phyloP scores from a whole-genome alignment of 2,113 vertebrate genomes.

The Setophaga kirtlandii region DNA sequence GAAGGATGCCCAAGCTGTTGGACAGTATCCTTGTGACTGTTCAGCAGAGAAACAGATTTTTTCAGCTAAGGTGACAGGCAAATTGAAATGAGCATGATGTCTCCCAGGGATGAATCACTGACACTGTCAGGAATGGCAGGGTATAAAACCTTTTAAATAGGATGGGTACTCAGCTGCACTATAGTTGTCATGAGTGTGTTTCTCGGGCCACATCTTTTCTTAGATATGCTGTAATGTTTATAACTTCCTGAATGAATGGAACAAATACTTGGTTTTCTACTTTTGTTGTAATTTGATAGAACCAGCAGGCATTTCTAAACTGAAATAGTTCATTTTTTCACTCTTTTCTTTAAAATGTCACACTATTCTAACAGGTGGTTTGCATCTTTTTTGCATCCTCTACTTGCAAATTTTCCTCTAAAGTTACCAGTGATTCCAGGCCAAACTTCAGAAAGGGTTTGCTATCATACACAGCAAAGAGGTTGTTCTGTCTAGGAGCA shows the following conservation, averaged over 20 bases:
- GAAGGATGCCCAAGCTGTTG: neutral
- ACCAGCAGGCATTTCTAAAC: neutral
- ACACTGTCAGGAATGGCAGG: neutral
- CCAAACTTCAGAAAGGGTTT: neutral
- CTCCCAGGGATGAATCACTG: neutral
- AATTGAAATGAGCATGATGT: neutral
- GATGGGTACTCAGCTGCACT: neutral
- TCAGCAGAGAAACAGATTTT: neutral
- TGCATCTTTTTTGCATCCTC: neutral
- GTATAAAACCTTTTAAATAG: neutral
- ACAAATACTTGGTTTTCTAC: neutral
- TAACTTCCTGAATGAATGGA: neutral
- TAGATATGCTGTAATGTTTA: neutral
- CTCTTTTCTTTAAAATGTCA: neutral
- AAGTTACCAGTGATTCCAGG: neutral
- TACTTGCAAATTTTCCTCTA: neutral
- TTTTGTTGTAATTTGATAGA: neutral
- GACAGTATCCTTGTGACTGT: neutral
- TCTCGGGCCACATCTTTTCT: neutral
- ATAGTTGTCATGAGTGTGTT: neutral
- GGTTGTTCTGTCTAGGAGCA: neutral
- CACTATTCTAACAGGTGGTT: neutral
- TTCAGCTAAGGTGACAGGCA: neutral
- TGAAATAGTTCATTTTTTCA: neutral
- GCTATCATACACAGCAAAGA: neutral